Conservation (phyloP, 2,797 vertebrate species). For the Crax fasciolata region DNA sequence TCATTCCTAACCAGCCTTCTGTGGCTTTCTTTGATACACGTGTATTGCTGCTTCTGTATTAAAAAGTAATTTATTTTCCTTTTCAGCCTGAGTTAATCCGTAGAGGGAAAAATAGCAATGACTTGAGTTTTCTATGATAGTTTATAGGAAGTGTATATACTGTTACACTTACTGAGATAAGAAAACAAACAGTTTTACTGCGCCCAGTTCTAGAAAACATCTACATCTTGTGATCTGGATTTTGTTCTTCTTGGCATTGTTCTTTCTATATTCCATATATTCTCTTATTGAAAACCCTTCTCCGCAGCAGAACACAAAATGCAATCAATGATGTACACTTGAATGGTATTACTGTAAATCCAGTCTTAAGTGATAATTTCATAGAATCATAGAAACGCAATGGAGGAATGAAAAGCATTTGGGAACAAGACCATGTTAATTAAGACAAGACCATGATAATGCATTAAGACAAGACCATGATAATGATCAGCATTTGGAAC, state of each 20-base stretch:
- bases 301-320: neutral
- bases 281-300: neutral
- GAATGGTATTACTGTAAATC: neutral
- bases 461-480: neutral
- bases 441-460: neutral
- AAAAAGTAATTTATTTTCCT: neutral
- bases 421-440: too few relatives aligned
- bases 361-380: neutral
- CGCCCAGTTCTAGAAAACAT: neutral
- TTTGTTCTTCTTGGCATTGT: rapidly evolving
- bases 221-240: neutral
- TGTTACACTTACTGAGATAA: neutral
- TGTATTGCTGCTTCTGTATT: neutral
- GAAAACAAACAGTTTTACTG: neutral
- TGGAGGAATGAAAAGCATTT: too few relatives aligned
- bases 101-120: neutral
- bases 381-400: neutral
- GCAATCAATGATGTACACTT: neutral
- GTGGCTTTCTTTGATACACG: neutral
- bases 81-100: neutral
- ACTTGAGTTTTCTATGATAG: neutral
- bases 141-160: neutral
- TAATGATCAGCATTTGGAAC: neutral
- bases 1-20: neutral
- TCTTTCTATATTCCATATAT: neutral